Evolutionary conservation across 1,140 invertebrate genomes (phyloP).

Genomic region (Ditylenchus dipsaci): DNA sequence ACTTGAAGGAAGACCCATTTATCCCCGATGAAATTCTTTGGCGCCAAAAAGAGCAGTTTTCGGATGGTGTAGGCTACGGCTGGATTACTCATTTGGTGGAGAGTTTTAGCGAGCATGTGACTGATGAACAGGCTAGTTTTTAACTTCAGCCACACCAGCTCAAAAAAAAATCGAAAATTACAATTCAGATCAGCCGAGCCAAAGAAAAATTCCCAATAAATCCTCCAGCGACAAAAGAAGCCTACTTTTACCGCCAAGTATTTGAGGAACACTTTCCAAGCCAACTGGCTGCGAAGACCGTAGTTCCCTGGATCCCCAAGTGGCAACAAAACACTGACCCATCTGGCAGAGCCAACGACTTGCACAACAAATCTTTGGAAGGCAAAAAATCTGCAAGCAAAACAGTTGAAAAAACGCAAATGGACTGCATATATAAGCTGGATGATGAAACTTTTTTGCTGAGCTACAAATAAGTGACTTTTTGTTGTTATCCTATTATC

Average conservation of each 20-base stretch:
- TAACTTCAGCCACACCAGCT: neutral
- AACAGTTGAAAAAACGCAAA: too few species aligned
- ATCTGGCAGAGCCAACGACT: constrained; percentile 41
- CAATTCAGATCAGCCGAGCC: constrained; percentile 44
- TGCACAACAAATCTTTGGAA: constrained; percentile 29
- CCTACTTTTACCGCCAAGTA: constrained; percentile 49
- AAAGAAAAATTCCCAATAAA: constrained; percentile 47
- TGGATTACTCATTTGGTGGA: constrained; percentile 56
- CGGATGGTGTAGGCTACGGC: constrained; percentile 56
- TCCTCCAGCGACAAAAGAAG: constrained; percentile 55
- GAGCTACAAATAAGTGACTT: too few species aligned
- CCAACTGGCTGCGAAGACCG: constrained; percentile 49
- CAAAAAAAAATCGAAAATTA: constrained; percentile 18
- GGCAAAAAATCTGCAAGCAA: too few species aligned
- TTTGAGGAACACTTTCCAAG: constrained; percentile 55
- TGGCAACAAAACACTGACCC: constrained; percentile 55
- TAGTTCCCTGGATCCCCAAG: constrained; percentile 55
- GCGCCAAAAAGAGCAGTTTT: constrained; percentile 58
- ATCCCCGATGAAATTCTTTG: constrained; percentile 54
- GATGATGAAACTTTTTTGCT: too few species aligned
- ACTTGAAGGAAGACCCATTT: constrained; percentile 51
- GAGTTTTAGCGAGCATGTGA: constrained; percentile 41
- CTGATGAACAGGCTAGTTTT: constrained; percentile 49
- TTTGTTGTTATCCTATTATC: too few species aligned
- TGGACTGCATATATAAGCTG: too few species aligned